phyloP scores from a whole-genome alignment of 2,888 invertebrate genomes.

The Pogonocherus hispidulus region DNA sequence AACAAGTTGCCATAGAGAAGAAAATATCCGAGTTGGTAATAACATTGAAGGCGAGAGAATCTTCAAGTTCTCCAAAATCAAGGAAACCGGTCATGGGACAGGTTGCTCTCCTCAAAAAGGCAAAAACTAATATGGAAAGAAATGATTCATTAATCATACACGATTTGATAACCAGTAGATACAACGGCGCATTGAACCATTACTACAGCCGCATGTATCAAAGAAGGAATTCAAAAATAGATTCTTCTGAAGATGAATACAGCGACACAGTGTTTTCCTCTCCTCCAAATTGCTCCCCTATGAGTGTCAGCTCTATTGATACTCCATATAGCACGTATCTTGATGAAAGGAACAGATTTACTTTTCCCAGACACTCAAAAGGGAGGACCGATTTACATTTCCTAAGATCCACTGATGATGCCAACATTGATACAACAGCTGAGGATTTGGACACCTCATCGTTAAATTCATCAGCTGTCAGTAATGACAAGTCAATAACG shows the following conservation, averaged over 20 bases:
- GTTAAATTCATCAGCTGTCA: slow-evolving; percentile 24
- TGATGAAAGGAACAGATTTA: slow-evolving; percentile 39
- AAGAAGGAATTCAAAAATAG: slow-evolving; percentile 43
- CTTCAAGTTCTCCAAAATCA: slow-evolving; percentile 15
- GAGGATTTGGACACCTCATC: slow-evolving; percentile 37
- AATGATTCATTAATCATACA: slow-evolving; percentile 48
- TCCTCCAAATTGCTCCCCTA: slow-evolving; percentile 12
- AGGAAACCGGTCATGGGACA: slow-evolving; percentile 50
- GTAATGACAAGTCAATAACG: slow-evolving; percentile 30
- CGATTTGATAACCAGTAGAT: slow-evolving; percentile 50
- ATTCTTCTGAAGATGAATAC: slow-evolving; percentile 35
- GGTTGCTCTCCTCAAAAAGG: slow-evolving; percentile 42
- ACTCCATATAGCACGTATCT: slow-evolving; percentile 32
- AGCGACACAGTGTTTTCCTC: slow-evolving; percentile 24
- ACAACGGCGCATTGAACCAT: slow-evolving; percentile 44
- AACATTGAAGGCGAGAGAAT: slow-evolving; percentile 14
- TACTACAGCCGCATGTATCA: slow-evolving; percentile 46
- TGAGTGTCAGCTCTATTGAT: slow-evolving; percentile 32
- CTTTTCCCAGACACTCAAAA: slow-evolving; percentile 21
- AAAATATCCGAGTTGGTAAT: slow-evolving; percentile 19
- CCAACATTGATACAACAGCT: slow-evolving; percentile 38
- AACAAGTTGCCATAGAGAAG: slow-evolving; percentile 22
- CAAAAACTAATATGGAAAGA: slow-evolving; percentile 38
- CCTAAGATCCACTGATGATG: slow-evolving; percentile 40
- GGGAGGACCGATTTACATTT: slow-evolving; percentile 32